Evolutionary conservation across 2,113 vertebrate genomes (phyloP), one percentile per base, ranked within the genome.

Genomic region (Baryphthengus martii): DNA sequence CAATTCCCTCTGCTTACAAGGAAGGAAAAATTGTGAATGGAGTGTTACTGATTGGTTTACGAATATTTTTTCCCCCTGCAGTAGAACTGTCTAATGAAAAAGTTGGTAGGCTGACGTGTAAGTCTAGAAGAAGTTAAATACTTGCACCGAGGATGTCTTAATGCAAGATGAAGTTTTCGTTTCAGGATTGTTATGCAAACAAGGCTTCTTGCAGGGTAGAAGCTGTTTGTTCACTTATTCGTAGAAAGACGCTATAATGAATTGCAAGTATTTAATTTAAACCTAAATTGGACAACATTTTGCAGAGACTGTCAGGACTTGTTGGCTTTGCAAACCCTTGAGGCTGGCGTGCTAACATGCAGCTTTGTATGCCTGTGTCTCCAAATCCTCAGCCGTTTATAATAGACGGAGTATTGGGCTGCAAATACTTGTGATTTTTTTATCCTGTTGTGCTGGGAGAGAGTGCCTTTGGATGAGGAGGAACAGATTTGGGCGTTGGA

Each of bases 291-390:
- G 93, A 97, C 91, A 81, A 56, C 76, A 10, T 95, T 89, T 93
- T 90, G 61, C 88, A 81, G 92, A 89, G 58, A 87, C 49, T 97
- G 85, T 96, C 53, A 37, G 89, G 92, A 96, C 95, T 96, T 96
- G 95, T 90, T 96, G 93, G 33, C 40, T 97, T 76, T 84, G 56
- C 75, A 97, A 87, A 96, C 88, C 86, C 80, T 89, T 58, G 63
- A 91, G 91, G 88, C 86, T 29, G 6, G 35, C 2, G 72, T 93
- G 95, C 88, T 85, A 85, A 95, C 85, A 62, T 7, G 82, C 76
- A 79, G 90, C 80, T 86, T 17, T 33, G n/a, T 58, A 56, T 13
- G 21, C 84, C 68, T 6, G 18, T 75, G 88, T 84, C 80, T 97
- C 63, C 85, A 95, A 91, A 95, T 74, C 59, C 67, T 81, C 79